Percentiles rank a stretch among this genome's conserved stretches.
Evolutionary conservation across 2,888 invertebrate species (phyloP).

Genomic region (Osedax fenrisi): DNA sequence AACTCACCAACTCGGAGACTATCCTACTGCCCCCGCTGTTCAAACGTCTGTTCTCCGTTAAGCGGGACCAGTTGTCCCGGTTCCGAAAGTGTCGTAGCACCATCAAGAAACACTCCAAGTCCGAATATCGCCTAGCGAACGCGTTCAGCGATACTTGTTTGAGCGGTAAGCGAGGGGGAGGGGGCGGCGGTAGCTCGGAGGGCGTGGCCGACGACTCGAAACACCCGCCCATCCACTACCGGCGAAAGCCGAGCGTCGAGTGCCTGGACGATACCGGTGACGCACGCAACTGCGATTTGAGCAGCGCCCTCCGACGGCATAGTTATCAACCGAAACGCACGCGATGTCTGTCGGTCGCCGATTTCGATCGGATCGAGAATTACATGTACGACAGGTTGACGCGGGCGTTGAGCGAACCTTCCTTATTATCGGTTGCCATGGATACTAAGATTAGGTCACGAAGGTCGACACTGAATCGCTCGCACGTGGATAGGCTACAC

Average conservation of each 20-base stretch:
- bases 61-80: not conserved
- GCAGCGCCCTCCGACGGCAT: not conserved
- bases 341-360: not conserved
- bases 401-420: not conserved
- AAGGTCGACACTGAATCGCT: not conserved
- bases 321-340: not conserved
- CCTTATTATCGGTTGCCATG: not conserved
- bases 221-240: not conserved
- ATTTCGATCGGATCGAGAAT: not conserved
- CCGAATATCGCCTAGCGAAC: not conserved
- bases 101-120: not conserved
- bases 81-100: not conserved
- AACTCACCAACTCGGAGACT: not conserved
- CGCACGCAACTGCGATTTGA: not conserved
- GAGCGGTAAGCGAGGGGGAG: not conserved
- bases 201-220: not conserved
- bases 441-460: not conserved
- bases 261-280: not conserved
- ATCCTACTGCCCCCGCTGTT: not conserved
- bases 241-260: not conserved
- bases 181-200: not conserved
- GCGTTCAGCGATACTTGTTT: not conserved
- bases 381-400: not conserved
- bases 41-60: not conserved
- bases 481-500: not conserved